Evolutionary conservation across 2,888 invertebrate genomes (phyloP).

Genomic region (Colostygia pectinataria): DNA sequence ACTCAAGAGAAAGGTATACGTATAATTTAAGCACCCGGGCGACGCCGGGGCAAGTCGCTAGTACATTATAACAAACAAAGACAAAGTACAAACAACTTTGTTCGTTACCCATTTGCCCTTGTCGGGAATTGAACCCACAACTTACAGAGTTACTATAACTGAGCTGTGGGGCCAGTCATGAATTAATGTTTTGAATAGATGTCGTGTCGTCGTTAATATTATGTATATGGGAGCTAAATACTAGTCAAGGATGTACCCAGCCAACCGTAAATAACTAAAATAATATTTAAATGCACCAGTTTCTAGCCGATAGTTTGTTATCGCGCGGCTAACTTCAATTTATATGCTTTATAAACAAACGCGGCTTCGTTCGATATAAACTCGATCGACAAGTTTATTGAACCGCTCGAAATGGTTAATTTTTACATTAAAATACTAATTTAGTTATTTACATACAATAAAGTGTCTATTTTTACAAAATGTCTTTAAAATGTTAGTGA

Average conservation of each 20-base stretch:
- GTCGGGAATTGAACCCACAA: too few relatives aligned
- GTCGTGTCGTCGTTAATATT: not conserved
- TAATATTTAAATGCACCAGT: constrained; percentile 27
- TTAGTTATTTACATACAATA: constrained; percentile 46
- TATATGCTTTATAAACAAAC: constrained; percentile 47
- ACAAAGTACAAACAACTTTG: too few relatives aligned
- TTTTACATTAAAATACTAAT: constrained; percentile 36
- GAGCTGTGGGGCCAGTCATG: too few relatives aligned
- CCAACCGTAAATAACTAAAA: constrained; percentile 11
- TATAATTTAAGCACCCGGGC: too few relatives aligned
- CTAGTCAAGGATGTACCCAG: not conserved
- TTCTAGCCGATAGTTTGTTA: constrained; percentile 50
- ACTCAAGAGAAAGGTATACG: too few relatives aligned
- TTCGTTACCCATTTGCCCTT: too few relatives aligned
- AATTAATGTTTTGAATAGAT: not conserved
- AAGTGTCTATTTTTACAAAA: too few relatives aligned
- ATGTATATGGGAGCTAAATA: not conserved
- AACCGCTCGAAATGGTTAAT: constrained; percentile 43
- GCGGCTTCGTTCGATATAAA: constrained; percentile 32
- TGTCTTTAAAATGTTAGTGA: too few relatives aligned
- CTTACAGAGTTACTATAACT: too few relatives aligned
- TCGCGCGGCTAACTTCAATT: constrained; percentile 57
- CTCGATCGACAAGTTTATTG: constrained; percentile 34
- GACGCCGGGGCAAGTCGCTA: too few relatives aligned
- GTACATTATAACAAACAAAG: too few relatives aligned